Percentiles rank a stretch among this genome's conserved stretches.
Evolutionary conservation across 2,888 invertebrate genomes (phyloP).

Genomic region (Iphiclides podalirius): DNA sequence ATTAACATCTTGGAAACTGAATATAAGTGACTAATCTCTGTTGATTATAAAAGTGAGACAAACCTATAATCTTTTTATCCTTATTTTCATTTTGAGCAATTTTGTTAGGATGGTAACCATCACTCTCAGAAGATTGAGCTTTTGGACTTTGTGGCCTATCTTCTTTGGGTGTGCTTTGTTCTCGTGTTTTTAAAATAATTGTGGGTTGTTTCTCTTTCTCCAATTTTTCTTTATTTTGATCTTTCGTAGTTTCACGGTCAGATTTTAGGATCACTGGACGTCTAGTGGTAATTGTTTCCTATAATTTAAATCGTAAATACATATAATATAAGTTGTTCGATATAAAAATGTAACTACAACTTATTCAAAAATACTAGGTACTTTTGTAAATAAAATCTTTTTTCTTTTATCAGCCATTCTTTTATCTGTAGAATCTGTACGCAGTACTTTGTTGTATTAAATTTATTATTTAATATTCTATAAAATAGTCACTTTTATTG

Average conservation of each 20-base stretch:
- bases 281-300: slow-evolving; percentile 57
- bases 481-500: neutral
- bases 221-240: slow-evolving; percentile 55
- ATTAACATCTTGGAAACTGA: too few species aligned
- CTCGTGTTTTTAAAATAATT: slow-evolving; percentile 84
- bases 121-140: slow-evolving; percentile 53
- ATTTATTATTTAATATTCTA: neutral
- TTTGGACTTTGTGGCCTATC: slow-evolving; percentile 83
- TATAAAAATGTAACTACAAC: neutral
- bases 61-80: slow-evolving; percentile 60
- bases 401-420: slow-evolving; percentile 73
- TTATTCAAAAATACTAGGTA: slow-evolving; percentile 26
- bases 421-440: too few species aligned
- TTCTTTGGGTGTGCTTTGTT: slow-evolving; percentile 74
- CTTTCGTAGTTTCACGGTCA: slow-evolving; percentile 63
- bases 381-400: slow-evolving; percentile 64
- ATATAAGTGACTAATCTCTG: too few species aligned
- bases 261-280: slow-evolving; percentile 73
- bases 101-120: slow-evolving; percentile 60
- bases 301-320: slow-evolving; percentile 25
- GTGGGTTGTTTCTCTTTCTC: slow-evolving; percentile 82
- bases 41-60: slow-evolving; percentile 11
- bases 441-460: too few species aligned
- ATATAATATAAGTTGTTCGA: neutral
- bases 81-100: slow-evolving; percentile 77